Percentiles rank a stretch among this genome's conserved stretches.
Evolutionary conservation across 2,797 vertebrate species (phyloP).

Genomic region (Crenuchus spilurus): DNA sequence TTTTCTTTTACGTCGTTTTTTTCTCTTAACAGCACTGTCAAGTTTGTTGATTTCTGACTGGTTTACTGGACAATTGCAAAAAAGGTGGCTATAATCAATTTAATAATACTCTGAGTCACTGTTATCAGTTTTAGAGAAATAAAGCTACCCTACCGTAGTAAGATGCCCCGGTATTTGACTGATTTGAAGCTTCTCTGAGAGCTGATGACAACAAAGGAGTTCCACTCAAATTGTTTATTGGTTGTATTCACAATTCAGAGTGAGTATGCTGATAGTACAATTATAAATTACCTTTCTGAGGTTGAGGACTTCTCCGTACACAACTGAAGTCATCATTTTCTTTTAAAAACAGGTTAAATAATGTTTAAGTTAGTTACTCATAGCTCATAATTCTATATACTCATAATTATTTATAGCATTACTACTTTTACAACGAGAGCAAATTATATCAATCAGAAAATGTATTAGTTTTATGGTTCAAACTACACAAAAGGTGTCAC

Average conservation of each 20-base stretch:
- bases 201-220: conserved; percentile 9
- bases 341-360: conserved; percentile 21
- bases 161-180: background rate
- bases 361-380: background rate
- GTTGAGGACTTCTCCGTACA: background rate
- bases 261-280: background rate
- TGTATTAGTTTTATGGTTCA: background rate
- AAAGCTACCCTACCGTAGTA: conserved; percentile 52
- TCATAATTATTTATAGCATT: too few species aligned
- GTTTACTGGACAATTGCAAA: conserved; percentile 53
- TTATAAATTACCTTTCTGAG: conserved; percentile 28
- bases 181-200: conserved; percentile 15
- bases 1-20: conserved; percentile 53
- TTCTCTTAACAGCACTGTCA: background rate
- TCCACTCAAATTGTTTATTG: background rate
- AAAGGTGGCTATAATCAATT: background rate
- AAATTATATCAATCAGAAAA: background rate
- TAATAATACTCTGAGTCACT: background rate
- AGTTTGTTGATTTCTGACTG: conserved; percentile 45
- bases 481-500: background rate
- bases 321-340: conserved; percentile 51
- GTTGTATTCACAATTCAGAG: background rate
- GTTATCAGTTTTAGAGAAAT: background rate
- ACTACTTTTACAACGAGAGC: background rate
- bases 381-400: too few species aligned